phyloP scores from a whole-genome alignment of 2,113 vertebrate species.

The Melozone crissalis region DNA sequence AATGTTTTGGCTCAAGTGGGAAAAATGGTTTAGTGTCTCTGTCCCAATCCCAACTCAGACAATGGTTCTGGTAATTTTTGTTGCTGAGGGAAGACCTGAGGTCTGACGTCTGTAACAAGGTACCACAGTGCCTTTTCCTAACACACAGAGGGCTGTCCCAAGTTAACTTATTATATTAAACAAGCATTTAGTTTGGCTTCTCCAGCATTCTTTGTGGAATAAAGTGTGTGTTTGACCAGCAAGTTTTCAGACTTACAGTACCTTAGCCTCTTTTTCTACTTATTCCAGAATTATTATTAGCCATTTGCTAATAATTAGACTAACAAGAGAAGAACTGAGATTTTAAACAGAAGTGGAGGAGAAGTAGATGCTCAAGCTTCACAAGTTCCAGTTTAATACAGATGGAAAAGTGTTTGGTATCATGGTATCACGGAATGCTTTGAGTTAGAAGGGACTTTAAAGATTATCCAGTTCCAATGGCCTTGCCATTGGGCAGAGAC shows the following conservation, averaged over 20 bases:
- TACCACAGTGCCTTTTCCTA: background rate
- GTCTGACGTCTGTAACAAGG: background rate
- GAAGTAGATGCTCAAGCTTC: background rate
- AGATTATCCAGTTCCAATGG: rapidly evolving
- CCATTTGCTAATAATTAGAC: conserved; percentile 58
- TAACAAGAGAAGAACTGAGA: background rate
- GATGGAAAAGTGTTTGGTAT: background rate
- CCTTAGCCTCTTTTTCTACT: background rate
- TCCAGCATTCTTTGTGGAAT: background rate
- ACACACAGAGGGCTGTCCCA: background rate
- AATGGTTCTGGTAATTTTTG: background rate
- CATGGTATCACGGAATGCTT: background rate
- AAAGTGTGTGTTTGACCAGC: background rate
- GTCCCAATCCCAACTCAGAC: rapidly evolving
- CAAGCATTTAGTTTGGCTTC: background rate
- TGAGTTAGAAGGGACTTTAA: background rate
- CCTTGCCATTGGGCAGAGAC: background rate
- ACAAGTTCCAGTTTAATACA: background rate
- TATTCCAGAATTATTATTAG: background rate
- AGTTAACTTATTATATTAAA: background rate
- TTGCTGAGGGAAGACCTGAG: background rate
- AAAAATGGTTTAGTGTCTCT: background rate
- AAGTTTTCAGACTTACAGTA: background rate
- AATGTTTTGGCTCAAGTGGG: background rate
- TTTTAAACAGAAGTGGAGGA: background rate